These are phyloP conservation scores for Sylvia atricapilla DNA, from an alignment of 2,113 vertebrate genomes.

Conservation along the genomic window DNA sequence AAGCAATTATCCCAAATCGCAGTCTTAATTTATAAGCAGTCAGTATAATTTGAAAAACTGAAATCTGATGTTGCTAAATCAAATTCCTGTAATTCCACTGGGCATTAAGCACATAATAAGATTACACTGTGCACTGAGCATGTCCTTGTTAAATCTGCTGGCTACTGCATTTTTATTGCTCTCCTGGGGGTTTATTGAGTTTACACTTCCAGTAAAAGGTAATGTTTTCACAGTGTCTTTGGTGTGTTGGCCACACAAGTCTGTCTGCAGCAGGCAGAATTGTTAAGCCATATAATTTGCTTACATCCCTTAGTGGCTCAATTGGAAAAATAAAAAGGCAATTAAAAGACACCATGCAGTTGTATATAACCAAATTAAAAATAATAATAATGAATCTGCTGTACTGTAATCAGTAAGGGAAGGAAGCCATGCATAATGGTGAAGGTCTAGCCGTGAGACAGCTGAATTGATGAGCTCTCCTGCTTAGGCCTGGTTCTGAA, in stretches of 20 bases:
- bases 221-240: constrained; percentile 63
- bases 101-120: constrained; percentile 70
- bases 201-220: constrained; percentile 68
- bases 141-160: constrained; percentile 73
- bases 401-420: constrained; percentile 11
- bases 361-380: constrained; percentile 24
- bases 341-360: constrained; percentile 48
- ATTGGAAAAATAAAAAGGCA: not conserved
- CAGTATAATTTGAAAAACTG: constrained; percentile 70
- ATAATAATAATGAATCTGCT: constrained; percentile 7
- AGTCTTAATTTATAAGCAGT: constrained; percentile 65
- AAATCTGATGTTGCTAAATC: constrained; percentile 72
- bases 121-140: constrained; percentile 68
- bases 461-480: constrained; percentile 19
- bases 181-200: constrained; percentile 70
- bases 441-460: not conserved
- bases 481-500: not conserved
- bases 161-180: constrained; percentile 73
- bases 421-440: constrained; percentile 10
- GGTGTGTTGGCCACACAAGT: constrained; percentile 41
- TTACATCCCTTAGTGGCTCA: constrained; percentile 17
- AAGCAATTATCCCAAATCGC: constrained; percentile 62
- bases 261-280: constrained; percentile 37
- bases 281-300: constrained; percentile 52
- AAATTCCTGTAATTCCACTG: constrained; percentile 69